Evolutionary conservation across 1,140 invertebrate species (phyloP).

Genomic region (Drosophila neocordata): DNA sequence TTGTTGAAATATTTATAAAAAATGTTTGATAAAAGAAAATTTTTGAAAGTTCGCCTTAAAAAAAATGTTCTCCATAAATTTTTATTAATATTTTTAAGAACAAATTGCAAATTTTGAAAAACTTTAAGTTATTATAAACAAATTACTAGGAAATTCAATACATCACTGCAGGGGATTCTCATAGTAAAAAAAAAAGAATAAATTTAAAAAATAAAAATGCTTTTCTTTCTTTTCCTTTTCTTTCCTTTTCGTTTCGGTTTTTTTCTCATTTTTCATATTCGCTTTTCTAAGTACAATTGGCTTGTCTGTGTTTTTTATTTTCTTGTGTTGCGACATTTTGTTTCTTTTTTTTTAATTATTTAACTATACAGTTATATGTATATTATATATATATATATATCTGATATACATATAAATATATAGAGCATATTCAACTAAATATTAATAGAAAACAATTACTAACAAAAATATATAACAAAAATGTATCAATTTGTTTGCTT

Average conservation of each 20-base stretch:
- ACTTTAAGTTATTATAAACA: too few relatives aligned
- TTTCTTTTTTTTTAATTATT: conserved; percentile 31
- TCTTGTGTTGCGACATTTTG: conserved; percentile 32
- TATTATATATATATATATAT: conserved; percentile 1
- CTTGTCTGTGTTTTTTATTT: conserved; percentile 40
- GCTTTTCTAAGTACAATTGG: conserved; percentile 68
- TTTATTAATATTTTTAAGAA: too few relatives aligned
- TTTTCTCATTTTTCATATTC: neutral
- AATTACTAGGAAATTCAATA: too few relatives aligned
- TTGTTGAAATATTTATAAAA: too few relatives aligned
- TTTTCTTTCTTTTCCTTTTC: neutral
- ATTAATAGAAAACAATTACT: conserved; percentile 80
- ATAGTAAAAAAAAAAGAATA: neutral
- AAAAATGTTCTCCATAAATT: too few relatives aligned
- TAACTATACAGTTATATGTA: conserved; percentile 19
- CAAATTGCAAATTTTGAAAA: too few relatives aligned
- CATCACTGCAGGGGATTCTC: too few relatives aligned
- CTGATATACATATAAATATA: conserved; percentile 6
- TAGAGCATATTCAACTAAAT: conserved; percentile 62
- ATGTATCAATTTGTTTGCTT: conserved; percentile 45
- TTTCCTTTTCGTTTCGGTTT: neutral
- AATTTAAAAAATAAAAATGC: neutral
- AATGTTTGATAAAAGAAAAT: too few relatives aligned
- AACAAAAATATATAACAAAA: conserved; percentile 81
- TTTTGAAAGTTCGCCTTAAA: too few relatives aligned